These are phyloP conservation scores for Carassius auratus DNA, from an alignment of 2,113 vertebrate species.

Conservation along the genomic window DNA sequence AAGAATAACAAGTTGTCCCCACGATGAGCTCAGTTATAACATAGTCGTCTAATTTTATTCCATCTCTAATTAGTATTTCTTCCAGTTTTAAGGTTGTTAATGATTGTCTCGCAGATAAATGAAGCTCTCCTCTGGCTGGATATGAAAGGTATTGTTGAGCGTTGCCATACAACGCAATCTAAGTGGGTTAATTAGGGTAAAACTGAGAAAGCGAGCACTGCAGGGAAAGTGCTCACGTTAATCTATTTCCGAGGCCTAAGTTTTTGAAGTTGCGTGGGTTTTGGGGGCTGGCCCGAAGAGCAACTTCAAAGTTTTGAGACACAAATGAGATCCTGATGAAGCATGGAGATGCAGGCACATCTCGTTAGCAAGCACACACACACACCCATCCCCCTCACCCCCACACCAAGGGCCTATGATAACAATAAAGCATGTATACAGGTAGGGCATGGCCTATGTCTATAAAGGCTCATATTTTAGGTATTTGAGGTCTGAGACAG, in stretches of 20 bases:
- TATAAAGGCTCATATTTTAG: too few species aligned
- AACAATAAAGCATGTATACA: not conserved
- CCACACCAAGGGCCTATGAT: not conserved
- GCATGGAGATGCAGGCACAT: conserved; percentile 29
- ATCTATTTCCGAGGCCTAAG: conserved; percentile 59
- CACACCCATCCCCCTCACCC: not conserved
- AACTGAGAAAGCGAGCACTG: conserved; percentile 51
- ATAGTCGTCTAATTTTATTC: not conserved
- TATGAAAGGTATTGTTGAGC: conserved; percentile 70
- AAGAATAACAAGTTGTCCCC: not conserved
- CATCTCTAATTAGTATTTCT: conserved; percentile 38
- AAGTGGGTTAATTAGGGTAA: conserved; percentile 73
- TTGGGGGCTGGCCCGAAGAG: conserved; percentile 53
- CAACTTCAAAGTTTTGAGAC: conserved; percentile 53
- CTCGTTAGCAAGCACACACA: conserved; percentile 39
- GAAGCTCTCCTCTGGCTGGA: conserved; percentile 62
- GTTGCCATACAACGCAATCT: conserved; percentile 63
- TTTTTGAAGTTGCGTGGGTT: conserved; percentile 52
- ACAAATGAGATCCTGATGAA: conserved; percentile 53
- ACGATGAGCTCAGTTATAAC: not conserved
- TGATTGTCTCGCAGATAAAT: conserved; percentile 65
- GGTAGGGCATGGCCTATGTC: too few species aligned
- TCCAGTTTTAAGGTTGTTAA: conserved; percentile 27
- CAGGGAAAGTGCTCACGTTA: conserved; percentile 58
- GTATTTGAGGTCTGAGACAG: too few species aligned